Base-by-base conservation (phyloP, 2,113 vertebrate genomes). In the Excalfactoria chinensis region DNA sequence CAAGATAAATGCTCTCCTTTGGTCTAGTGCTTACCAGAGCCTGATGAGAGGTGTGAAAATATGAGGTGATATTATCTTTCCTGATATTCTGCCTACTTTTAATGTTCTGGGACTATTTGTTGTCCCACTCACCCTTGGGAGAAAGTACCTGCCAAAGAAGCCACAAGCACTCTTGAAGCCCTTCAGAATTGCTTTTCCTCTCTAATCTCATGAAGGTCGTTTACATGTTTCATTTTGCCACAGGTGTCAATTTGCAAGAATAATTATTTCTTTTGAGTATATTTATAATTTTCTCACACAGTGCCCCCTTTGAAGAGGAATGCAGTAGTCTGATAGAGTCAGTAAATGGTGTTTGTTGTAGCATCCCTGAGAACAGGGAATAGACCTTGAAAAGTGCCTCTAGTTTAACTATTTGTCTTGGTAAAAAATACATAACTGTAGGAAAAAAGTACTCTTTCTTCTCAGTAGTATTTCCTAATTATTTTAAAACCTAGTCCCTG, bases 271-370 rank as follows among this genome's bases (percentile, higher is more conserved):
- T 55, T 44, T 68, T 35, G 26, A 86, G 23, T 3, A 0, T 51
- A 49, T 55, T 71, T 1, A 0, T 44, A 16, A 22, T 72, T 84
- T 80, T 59, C 53, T 70, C 30, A 73, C 35, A 11, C 37, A 41
- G 46, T 44, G 41, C 60, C n/a, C 35, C n/a, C 34, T 81, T 81
- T 87, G 48, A 40, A 73, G 74, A 63, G 53, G 77, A 44, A n/a
- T 11, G 25, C 25, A 23, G 51, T 15, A 4, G 40, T 43, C 62
- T 79, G 76, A 37, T n/a, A 73, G 37, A 72, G 37, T 19, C 0
- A 20, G 28, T 51, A 46, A 18, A 79, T 35, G 2, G 1, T 37
- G 26, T n/a, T n/a, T n/a, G 37, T 69, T 0, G 0, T 41, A 62
- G 44, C 41, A 22, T 75, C 67, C 16, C 35, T 5, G 14, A 23